These are phyloP conservation scores for Akabosia matsudoensis DNA, from an alignment of 1,140 invertebrate genomes.

Conservation along the genomic window DNA sequence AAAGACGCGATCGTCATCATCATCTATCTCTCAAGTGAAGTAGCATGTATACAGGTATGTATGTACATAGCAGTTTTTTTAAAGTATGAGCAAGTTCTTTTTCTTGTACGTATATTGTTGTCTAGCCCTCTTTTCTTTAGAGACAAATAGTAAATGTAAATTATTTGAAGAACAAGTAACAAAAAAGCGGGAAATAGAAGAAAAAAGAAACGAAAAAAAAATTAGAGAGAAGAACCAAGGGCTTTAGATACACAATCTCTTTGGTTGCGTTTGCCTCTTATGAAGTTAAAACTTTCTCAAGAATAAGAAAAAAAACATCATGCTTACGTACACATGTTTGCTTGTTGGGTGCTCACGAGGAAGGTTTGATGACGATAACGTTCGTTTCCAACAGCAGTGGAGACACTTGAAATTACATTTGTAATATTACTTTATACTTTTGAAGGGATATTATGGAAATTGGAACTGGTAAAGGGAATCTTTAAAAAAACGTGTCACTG, in stretches of 20 bases:
- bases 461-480: not conserved
- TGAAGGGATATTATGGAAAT: not conserved
- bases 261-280: not conserved
- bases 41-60: not conserved
- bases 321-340: slow-evolving; percentile 4
- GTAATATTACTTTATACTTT: not conserved
- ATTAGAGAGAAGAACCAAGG: not conserved
- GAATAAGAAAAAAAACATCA: not conserved
- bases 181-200: not conserved
- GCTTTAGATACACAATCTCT: slow-evolving; percentile 6
- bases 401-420: no score
- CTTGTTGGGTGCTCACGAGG: not conserved
- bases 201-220: no score
- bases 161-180: not conserved
- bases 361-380: not conserved
- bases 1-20: not conserved
- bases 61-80: no score
- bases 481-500: no score
- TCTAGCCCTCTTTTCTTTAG: not conserved
- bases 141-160: slow-evolving; percentile 22
- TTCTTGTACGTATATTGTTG: no score
- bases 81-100: not conserved
- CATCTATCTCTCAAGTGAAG: not conserved
- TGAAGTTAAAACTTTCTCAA: not conserved
- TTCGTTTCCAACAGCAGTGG: not conserved